These are phyloP conservation scores for Bradypodion pumilum DNA, from an alignment of 2,797 vertebrate species.

Conservation along the genomic window DNA sequence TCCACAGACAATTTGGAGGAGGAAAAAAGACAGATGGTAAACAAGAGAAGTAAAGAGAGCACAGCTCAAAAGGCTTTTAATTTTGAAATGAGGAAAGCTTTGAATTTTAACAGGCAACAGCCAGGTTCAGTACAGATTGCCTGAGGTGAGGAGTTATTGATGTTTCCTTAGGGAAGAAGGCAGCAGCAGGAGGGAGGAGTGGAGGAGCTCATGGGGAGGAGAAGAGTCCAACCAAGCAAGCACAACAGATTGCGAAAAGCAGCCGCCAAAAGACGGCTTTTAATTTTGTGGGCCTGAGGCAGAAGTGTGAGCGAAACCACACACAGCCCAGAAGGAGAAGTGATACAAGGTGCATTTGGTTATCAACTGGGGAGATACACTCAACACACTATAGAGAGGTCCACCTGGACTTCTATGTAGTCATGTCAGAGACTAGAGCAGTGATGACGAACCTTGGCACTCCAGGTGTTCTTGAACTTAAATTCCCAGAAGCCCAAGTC, in stretches of 20 bases:
- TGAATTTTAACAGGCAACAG: conserved; percentile 64
- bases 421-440: too few species aligned
- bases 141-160: conserved; percentile 53
- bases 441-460: too few species aligned
- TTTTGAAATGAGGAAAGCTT: conserved; percentile 69
- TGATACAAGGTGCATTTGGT: too few species aligned
- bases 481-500: too few species aligned
- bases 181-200: background rate
- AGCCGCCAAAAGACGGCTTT: conserved; percentile 59
- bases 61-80: conserved; percentile 60
- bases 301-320: too few species aligned
- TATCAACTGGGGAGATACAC: too few species aligned
- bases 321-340: too few species aligned
- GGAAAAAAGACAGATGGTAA: conserved; percentile 42
- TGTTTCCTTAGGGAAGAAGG: conserved; percentile 45
- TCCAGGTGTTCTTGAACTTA: too few species aligned
- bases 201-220: conserved; percentile 52
- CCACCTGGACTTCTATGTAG: too few species aligned
- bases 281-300: conserved; percentile 36
- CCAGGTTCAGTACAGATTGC: conserved; percentile 49
- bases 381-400: too few species aligned
- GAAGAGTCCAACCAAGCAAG: conserved; percentile 60
- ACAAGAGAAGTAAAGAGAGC: conserved; percentile 50
- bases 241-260: conserved; percentile 60
- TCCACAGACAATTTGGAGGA: background rate